Evolutionary conservation across 2,113 vertebrate genomes (phyloP), one percentile per base, ranked within the genome.

Genomic region (Pelecanoides urinatrix): DNA sequence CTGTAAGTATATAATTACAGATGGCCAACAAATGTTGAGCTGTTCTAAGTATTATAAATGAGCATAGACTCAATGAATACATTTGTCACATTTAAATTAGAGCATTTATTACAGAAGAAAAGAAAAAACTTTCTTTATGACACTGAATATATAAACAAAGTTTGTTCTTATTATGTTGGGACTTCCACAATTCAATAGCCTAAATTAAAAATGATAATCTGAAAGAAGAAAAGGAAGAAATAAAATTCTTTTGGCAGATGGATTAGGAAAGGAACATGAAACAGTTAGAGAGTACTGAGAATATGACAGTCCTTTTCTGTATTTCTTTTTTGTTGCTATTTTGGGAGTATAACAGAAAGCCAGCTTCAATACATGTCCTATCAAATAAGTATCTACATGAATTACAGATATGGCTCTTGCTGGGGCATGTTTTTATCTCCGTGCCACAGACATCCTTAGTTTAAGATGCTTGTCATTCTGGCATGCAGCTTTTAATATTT

Each of bases 341-440:
- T 93, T 0, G 13, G n/a, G 27, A 80, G 62, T 66, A 17, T 78
- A 73, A 44, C 23, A 88, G 20, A 80, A 77, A 72, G 30, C 65
- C 53, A 82, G 75, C 59, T 97, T 94, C 34, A 67, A 44, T 78
- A 53, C 53, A 56, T 13, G 5, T 87, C 61, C 78, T 87, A 74
- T 85, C 74, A 92, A 88, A 81, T 81, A 88, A 94, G 22, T 49
- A 45, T 88, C 73, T 92, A 58, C 45, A 77, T 66, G 77, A 79
- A 78, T 91, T 85, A 81, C 56, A 95, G 66, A 65, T 70, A 56
- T 82, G 79, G 13, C 34, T 62, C 38, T 93, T 76, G 38, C 47
- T 70, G 67, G 27, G 36, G 20, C 44, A 30, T 83, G 45, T 86
- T 94, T 94, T 93, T 87, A 88, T 95, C 75, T 95, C 82, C 78